These are phyloP conservation scores for Tapirus indicus DNA, from an alignment of 2,797 vertebrate species.

Conservation along the genomic window DNA sequence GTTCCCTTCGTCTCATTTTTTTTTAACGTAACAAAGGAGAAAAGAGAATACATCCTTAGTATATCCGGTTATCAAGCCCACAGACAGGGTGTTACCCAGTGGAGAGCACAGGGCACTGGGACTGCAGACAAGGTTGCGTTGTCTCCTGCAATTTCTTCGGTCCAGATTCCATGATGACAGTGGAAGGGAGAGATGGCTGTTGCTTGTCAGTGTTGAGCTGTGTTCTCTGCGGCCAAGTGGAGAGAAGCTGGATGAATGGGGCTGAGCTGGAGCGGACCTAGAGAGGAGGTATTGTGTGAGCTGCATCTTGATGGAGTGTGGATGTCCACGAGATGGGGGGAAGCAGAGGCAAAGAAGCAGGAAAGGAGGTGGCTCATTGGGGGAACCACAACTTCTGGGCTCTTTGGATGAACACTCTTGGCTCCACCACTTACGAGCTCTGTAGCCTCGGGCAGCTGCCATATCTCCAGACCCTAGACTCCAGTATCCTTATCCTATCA, in stretches of 20 bases:
- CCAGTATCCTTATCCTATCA: fast-evolving
- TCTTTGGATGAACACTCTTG: no score
- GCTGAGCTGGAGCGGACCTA: not conserved
- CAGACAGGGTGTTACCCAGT: no score
- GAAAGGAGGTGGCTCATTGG: fast-evolving
- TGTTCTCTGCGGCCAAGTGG: not conserved
- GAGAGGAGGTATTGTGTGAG: not conserved
- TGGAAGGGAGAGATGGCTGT: not conserved
- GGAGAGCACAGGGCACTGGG: not conserved
- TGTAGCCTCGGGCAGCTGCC: not conserved
- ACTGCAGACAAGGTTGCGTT: no score
- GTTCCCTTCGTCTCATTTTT: not conserved
- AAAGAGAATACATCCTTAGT: not conserved
- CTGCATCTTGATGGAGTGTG: not conserved
- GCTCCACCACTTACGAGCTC: fast-evolving
- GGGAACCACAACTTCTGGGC: fast-evolving
- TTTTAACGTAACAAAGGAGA: not conserved
- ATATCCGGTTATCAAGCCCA: not conserved
- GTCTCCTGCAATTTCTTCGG: not conserved
- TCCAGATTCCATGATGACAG: fast-evolving
- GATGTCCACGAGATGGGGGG: no score
- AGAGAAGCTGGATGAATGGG: not conserved
- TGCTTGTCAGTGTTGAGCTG: not conserved
- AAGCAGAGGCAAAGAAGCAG: not conserved
- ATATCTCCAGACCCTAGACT: not conserved